Percentiles rank a stretch among this genome's conserved stretches.
phyloP scores from a whole-genome alignment of 1,140 invertebrate species.

The Bombus terrestris region DNA sequence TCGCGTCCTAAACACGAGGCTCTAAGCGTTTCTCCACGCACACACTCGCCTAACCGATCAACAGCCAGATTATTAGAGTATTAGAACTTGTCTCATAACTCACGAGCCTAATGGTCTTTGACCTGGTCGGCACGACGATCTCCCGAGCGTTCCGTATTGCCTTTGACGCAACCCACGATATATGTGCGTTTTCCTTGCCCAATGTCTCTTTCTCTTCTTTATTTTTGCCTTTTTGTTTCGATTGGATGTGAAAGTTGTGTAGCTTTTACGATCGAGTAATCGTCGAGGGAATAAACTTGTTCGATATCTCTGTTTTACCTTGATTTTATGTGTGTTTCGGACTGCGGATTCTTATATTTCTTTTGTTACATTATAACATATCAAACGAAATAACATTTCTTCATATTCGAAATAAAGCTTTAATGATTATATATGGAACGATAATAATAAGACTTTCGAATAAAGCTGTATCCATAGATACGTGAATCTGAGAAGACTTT shows the following conservation, averaged over 20 bases:
- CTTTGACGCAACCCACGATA: constrained; percentile 72
- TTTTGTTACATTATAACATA: too few relatives aligned
- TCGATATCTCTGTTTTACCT: neutral
- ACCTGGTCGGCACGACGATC: constrained; percentile 56
- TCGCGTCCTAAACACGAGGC: constrained; percentile 53
- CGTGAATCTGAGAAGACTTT: too few relatives aligned
- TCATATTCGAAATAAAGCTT: too few relatives aligned
- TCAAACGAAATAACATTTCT: too few relatives aligned
- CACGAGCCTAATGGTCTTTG: constrained; percentile 78
- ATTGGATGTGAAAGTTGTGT: neutral
- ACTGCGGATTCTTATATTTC: neutral
- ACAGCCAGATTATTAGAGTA: constrained; percentile 82
- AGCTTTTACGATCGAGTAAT: neutral
- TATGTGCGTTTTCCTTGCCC: constrained; percentile 47
- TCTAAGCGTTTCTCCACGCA: constrained; percentile 42
- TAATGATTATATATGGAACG: too few relatives aligned
- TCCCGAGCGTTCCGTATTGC: constrained; percentile 68
- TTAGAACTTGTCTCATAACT: constrained; percentile 82
- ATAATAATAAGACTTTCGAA: too few relatives aligned
- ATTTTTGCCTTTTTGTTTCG: neutral
- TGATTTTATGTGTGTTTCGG: neutral
- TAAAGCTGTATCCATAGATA: too few relatives aligned
- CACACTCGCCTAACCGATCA: constrained; percentile 69
- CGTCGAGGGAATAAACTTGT: neutral
- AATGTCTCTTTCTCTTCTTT: neutral